Percentiles rank a stretch among this genome's conserved stretches.
Evolutionary conservation across 2,797 vertebrate species (phyloP).

Genomic region (Crocodylus rhombifer): DNA sequence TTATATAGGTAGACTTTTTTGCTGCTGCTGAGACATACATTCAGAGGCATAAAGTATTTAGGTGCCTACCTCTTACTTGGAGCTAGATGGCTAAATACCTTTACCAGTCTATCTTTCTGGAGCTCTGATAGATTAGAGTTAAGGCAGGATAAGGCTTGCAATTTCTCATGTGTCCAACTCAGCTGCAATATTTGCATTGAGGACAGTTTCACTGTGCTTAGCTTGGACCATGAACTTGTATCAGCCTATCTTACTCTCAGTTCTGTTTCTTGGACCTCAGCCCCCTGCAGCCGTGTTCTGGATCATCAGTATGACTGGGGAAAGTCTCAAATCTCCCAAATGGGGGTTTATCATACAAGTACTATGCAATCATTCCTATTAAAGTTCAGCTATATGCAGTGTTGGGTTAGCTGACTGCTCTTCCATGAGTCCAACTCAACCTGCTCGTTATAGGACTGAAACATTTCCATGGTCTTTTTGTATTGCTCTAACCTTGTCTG

Average conservation of each 20-base stretch:
- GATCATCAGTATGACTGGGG: constrained; percentile 8
- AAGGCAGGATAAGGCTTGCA: neutral
- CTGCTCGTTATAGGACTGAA: neutral
- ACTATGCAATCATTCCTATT: constrained; percentile 53
- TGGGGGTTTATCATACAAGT: constrained; percentile 4
- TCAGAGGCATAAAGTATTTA: no score
- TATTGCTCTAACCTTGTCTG: neutral
- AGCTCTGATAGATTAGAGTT: neutral
- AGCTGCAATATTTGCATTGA: neutral
- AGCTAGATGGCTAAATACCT: no score
- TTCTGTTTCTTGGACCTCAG: neutral
- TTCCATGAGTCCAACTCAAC: neutral
- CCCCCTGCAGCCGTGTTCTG: accelerated
- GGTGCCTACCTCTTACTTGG: no score
- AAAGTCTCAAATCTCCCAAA: constrained; percentile 61
- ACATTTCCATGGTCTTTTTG: neutral
- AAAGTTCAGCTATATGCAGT: neutral
- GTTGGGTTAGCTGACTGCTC: neutral
- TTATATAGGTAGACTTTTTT: neutral
- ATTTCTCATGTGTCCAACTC: neutral
- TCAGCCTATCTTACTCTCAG: neutral
- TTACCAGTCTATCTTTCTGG: no score
- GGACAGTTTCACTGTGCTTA: neutral
- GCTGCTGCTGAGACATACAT: neutral
- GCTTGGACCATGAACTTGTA: neutral